phyloP scores from a whole-genome alignment of 2,888 invertebrate species.

The Ornithoptera priamus region DNA sequence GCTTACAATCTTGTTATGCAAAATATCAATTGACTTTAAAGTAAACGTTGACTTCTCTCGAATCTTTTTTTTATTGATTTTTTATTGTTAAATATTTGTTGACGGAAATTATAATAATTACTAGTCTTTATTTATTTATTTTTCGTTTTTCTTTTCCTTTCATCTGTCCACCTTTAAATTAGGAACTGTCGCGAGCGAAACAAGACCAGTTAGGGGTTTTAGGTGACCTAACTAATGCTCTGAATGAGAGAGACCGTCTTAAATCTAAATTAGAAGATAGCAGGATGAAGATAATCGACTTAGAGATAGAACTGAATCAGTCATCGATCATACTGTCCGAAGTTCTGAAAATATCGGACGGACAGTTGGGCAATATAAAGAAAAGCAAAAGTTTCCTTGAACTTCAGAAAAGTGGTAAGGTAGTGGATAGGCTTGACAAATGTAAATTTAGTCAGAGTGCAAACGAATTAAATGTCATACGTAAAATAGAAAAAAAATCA shows the following conservation, averaged over 20 bases:
- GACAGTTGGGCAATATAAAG: conserved; percentile 60
- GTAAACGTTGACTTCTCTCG: conserved; percentile 64
- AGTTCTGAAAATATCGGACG: conserved; percentile 69
- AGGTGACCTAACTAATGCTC: conserved; percentile 57
- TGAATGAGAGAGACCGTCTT: conserved; percentile 59
- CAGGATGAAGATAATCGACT: conserved; percentile 71
- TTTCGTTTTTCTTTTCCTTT: conserved; percentile 59
- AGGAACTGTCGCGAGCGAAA: conserved; percentile 68
- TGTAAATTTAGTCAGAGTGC: conserved; percentile 71
- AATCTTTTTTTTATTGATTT: conserved; percentile 59
- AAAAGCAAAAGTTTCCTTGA: conserved; percentile 73
- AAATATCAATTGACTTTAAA: conserved; percentile 59
- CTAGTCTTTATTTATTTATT: conserved; percentile 52
- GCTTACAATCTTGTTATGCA: conserved; percentile 74
- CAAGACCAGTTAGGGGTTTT: conserved; percentile 64
- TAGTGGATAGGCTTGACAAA: conserved; percentile 79
- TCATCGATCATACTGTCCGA: conserved; percentile 76
- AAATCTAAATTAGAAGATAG: conserved; percentile 65
- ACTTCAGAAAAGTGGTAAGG: conserved; percentile 80
- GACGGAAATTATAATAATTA: conserved; percentile 55
- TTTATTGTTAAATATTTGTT: conserved; percentile 67
- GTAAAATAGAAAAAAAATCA: conserved; percentile 46
- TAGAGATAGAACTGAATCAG: conserved; percentile 77
- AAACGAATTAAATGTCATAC: conserved; percentile 57
- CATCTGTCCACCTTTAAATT: conserved; percentile 58